Percentiles rank a stretch among this genome's conserved stretches.
Conservation (phyloP, 1,140 invertebrate species). For the Stegodyphus mimosarum region DNA sequence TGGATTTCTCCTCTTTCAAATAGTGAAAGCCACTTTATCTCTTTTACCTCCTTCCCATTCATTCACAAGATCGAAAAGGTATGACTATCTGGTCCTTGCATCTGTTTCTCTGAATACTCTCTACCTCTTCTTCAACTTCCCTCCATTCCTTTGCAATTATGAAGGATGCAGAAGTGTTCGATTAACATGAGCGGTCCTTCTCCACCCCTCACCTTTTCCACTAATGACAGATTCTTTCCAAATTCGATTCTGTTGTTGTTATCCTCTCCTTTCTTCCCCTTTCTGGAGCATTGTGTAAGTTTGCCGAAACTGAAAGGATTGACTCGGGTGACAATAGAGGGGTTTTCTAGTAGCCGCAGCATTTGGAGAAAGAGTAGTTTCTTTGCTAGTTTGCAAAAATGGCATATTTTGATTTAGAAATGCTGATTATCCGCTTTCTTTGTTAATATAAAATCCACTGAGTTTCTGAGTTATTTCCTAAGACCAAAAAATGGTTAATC, state of each 20-base stretch:
- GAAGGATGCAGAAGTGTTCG: slow-evolving; percentile 36
- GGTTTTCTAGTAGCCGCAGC: neutral
- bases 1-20: slow-evolving; percentile 4
- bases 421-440: no score
- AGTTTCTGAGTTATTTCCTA: no score
- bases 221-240: slow-evolving; percentile 48
- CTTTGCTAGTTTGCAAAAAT: no score
- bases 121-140: slow-evolving; percentile 1
- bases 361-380: no score
- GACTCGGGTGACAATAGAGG: neutral
- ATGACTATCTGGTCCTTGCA: slow-evolving; percentile 23
- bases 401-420: no score
- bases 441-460: no score
- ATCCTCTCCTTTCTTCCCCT: neutral
- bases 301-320: slow-evolving; percentile 1
- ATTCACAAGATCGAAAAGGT: slow-evolving; percentile 13
- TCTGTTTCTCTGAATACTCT: slow-evolving; percentile 40
- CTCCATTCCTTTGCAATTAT: slow-evolving; percentile 44
- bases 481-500: no score
- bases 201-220: neutral
- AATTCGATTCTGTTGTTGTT: slow-evolving; percentile 34
- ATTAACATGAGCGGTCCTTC: slow-evolving; percentile 38
- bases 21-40: neutral
- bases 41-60: neutral
- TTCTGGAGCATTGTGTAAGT: slow-evolving; percentile 1